Conservation (phyloP, 2,888 invertebrate species). For the Cantharis lateralis region DNA sequence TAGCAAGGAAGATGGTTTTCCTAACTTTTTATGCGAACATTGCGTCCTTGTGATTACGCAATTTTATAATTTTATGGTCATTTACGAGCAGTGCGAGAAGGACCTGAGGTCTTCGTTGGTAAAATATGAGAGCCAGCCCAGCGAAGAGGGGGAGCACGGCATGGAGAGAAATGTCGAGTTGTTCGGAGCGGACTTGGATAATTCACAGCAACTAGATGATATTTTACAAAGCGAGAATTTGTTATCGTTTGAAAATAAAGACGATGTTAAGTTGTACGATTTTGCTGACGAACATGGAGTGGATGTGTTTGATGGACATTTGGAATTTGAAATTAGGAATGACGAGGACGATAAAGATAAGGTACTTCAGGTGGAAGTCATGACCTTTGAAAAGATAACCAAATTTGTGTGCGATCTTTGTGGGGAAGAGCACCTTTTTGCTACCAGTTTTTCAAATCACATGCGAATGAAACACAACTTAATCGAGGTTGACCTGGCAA, state of each 20-base stretch:
- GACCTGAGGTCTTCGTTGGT: neutral
- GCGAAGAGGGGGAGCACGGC: neutral
- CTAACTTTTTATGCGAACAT: slow-evolving; percentile 27
- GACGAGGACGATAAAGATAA: neutral
- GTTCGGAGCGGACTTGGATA: neutral
- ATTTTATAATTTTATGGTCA: slow-evolving; percentile 35
- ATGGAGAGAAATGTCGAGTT: neutral
- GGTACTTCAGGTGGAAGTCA: too few relatives aligned
- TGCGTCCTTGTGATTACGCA: slow-evolving; percentile 31
- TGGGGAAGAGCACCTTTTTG: slow-evolving; percentile 25
- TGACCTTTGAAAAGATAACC: slow-evolving; percentile 13
- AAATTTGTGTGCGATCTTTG: slow-evolving; percentile 28
- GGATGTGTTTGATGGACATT: neutral
- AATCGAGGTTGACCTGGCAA: slow-evolving; percentile 11
- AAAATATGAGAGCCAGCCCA: neutral
- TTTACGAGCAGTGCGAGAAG: slow-evolving; percentile 30
- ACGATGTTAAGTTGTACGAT: neutral
- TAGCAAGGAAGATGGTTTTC: slow-evolving; percentile 23
- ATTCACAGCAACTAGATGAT: neutral
- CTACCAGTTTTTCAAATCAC: slow-evolving; percentile 19
- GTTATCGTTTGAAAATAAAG: neutral
- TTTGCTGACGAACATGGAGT: neutral
- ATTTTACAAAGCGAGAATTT: neutral
- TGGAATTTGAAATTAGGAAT: neutral
- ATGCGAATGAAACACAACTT: slow-evolving; percentile 21